Percentiles rank a stretch among this genome's conserved stretches.
Conservation (phyloP, 64 coral and sea anemone genomes). For the Actinia equina region DNA sequence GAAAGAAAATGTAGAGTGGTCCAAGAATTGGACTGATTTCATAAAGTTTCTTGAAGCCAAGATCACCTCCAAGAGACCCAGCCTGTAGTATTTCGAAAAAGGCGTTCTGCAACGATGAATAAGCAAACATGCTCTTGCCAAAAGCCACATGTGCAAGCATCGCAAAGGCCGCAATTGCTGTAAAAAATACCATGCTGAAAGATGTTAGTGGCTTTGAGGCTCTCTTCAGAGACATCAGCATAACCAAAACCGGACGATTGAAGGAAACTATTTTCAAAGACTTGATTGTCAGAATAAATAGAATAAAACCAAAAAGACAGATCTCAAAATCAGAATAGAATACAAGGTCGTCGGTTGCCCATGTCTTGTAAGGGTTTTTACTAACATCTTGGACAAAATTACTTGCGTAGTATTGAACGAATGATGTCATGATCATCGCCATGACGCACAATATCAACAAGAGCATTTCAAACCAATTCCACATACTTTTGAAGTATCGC, state of each 20-base stretch:
- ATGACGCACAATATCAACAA: conserved; percentile 14
- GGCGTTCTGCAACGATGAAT: conserved; percentile 30
- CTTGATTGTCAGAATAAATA: conserved; percentile 41
- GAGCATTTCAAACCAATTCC: conserved; percentile 52
- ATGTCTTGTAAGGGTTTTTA: conserved; percentile 40
- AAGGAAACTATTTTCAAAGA: conserved; percentile 32
- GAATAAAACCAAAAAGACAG: conserved; percentile 16
- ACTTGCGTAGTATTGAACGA: conserved; percentile 26
- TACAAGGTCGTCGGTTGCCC: conserved; percentile 20
- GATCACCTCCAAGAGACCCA: conserved; percentile 32
- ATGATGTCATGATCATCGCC: conserved; percentile 11
- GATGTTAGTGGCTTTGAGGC: conserved; percentile 10
- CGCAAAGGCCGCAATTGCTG: conserved; percentile 27
- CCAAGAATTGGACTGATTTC: conserved; percentile 29
- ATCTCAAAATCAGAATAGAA: conserved; percentile 31
- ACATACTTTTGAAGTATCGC: conserved; percentile 15
- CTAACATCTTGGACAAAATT: conserved; percentile 15
- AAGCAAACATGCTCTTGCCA: conserved; percentile 22
- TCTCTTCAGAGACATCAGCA: conserved; percentile 25
- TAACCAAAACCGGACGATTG: conserved; percentile 23
- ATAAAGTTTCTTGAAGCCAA: conserved; percentile 9
- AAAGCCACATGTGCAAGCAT: conserved; percentile 28
- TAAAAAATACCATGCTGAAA: conserved; percentile 24
- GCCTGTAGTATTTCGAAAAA: conserved; percentile 11
- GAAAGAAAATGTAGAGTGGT: conserved; percentile 22